Evolutionary conservation across 2,113 vertebrate species (phyloP).

Genomic region (Sminthopsis crassicaudata): DNA sequence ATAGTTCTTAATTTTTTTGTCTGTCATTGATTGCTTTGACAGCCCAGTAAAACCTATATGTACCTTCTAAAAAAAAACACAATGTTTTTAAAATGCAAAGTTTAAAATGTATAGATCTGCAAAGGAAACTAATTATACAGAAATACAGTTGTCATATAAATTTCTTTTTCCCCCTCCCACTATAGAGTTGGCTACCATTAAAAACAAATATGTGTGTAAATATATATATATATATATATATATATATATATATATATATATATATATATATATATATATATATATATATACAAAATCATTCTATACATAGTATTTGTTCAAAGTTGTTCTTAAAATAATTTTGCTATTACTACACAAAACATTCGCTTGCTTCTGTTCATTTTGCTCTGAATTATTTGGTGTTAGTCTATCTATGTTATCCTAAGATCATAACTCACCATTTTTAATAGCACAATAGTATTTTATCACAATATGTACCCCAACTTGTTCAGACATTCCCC

Average conservation of each 20-base stretch:
- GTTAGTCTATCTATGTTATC: background rate
- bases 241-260: too few relatives aligned
- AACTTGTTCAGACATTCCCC: background rate
- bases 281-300: background rate
- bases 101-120: background rate
- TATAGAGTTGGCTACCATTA: background rate
- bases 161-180: too few relatives aligned
- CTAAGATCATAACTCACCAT: background rate
- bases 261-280: too few relatives aligned
- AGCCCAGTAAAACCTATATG: background rate
- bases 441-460: background rate
- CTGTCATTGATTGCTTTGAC: background rate
- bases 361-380: background rate
- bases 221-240: too few relatives aligned
- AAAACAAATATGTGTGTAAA: too few relatives aligned
- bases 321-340: background rate
- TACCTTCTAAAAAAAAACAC: background rate
- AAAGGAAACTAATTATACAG: background rate
- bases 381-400: background rate
- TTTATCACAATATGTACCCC: background rate
- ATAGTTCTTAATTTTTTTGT: background rate
- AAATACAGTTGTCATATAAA: background rate
- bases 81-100: background rate
- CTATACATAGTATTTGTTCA: background rate
- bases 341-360: background rate